Evolutionary conservation across 1,140 invertebrate species (phyloP).

Genomic region (Lamellibrachia luymesi): DNA sequence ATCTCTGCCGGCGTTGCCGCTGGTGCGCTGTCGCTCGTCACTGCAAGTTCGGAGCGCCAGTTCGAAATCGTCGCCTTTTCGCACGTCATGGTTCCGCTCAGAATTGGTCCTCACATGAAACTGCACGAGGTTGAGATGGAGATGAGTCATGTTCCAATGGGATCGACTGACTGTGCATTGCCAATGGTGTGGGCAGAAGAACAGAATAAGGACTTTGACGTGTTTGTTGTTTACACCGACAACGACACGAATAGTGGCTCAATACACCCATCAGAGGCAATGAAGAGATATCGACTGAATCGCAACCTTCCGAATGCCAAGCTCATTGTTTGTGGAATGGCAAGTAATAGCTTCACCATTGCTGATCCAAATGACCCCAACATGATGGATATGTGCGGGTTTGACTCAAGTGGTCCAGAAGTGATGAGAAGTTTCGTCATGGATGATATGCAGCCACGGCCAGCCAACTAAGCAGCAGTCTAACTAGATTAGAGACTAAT

Average conservation of each 20-base stretch:
- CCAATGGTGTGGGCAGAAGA: slow-evolving; percentile 65
- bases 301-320: slow-evolving; percentile 38
- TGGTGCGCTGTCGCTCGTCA: slow-evolving; percentile 52
- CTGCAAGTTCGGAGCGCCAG: slow-evolving; percentile 33
- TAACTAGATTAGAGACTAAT: background rate
- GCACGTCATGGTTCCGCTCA: background rate
- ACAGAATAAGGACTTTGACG: slow-evolving; percentile 55
- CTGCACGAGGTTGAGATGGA: slow-evolving; percentile 25
- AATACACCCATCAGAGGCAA: slow-evolving; percentile 39
- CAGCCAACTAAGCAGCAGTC: background rate
- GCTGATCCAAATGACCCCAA: slow-evolving; percentile 59
- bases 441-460: slow-evolving; percentile 23
- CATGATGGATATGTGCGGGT: slow-evolving; percentile 67
- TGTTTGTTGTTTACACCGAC: slow-evolving; percentile 51
- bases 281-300: slow-evolving; percentile 38
- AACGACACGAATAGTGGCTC: slow-evolving; percentile 43
- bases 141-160: background rate
- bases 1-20: slow-evolving; percentile 60
- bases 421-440: slow-evolving; percentile 55
- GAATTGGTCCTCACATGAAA: slow-evolving; percentile 23
- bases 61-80: slow-evolving; percentile 45
- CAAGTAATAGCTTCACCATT: slow-evolving; percentile 55
- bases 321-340: slow-evolving; percentile 63
- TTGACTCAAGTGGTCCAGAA: slow-evolving; percentile 64
- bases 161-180: slow-evolving; percentile 52